Evolutionary conservation across 1,140 invertebrate genomes (phyloP).

Genomic region (Galendromus occidentalis): DNA sequence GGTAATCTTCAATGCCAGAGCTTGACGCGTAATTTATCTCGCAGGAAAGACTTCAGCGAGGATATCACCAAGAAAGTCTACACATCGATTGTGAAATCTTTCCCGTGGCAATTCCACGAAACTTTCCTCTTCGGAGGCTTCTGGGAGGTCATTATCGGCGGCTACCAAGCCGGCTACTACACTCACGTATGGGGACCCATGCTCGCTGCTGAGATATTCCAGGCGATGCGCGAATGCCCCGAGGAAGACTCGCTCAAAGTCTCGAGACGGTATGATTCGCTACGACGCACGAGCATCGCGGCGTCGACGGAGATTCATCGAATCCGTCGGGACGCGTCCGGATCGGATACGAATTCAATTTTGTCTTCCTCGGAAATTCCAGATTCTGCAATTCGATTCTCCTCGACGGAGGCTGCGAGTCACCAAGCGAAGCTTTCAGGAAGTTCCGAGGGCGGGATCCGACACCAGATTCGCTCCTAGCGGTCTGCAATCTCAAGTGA

Average conservation of each 20-base stretch:
- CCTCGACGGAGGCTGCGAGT: constrained; percentile 47
- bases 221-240: constrained; percentile 39
- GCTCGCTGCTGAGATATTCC: constrained; percentile 69
- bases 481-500: background rate
- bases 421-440: constrained; percentile 58
- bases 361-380: constrained; percentile 19
- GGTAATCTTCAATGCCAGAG: too few species aligned
- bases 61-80: constrained; percentile 51
- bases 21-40: constrained; percentile 19
- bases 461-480: constrained; percentile 53
- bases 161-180: constrained; percentile 30
- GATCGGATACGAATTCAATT: too few species aligned
- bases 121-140: constrained; percentile 52
- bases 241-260: constrained; percentile 34
- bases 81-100: constrained; percentile 44
- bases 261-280: constrained; percentile 14
- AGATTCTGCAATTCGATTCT: constrained; percentile 69
- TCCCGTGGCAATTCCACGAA: constrained; percentile 51
- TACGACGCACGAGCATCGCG: too few species aligned
- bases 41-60: constrained; percentile 48
- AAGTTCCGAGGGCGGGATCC: constrained; percentile 76
- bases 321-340: too few species aligned
- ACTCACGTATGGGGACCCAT: constrained; percentile 38
- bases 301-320: too few species aligned
- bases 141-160: constrained; percentile 30